Percentiles rank a stretch among this genome's conserved stretches.
These are phyloP conservation scores for Drosophila mauritiana DNA, from an alignment of 1,140 invertebrate species.

Conservation along the genomic window DNA sequence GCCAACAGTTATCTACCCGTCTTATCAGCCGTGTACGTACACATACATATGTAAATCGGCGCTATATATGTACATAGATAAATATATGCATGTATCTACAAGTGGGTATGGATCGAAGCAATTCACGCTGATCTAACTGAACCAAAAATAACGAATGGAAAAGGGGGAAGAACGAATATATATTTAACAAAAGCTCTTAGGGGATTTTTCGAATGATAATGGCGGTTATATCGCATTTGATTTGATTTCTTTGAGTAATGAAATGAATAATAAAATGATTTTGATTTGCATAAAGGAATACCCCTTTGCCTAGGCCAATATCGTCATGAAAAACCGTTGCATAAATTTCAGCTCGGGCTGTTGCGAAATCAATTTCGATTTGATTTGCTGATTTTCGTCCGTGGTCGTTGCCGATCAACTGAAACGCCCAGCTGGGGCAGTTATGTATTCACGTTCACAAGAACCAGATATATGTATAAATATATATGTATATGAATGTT, in stretches of 20 bases:
- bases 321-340: slow-evolving; percentile 40
- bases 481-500: not conserved
- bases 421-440: slow-evolving; percentile 20
- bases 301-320: slow-evolving; percentile 8
- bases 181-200: not conserved
- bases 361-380: slow-evolving; percentile 74
- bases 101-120: slow-evolving; percentile 6
- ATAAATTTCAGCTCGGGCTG: slow-evolving; percentile 54
- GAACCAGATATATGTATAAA: not conserved
- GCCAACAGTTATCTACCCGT: slow-evolving; percentile 62
- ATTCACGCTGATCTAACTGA: slow-evolving; percentile 56
- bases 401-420: slow-evolving; percentile 37
- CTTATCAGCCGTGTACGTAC: slow-evolving; percentile 61
- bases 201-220: too few relatives aligned
- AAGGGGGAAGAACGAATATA: not conserved
- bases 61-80: not conserved
- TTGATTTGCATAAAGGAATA: not conserved
- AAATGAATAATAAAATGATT: too few relatives aligned
- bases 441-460: slow-evolving; percentile 30
- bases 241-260: not conserved
- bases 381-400: slow-evolving; percentile 74
- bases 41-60: slow-evolving; percentile 24
- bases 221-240: too few relatives aligned
- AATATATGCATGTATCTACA: not conserved
- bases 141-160: slow-evolving; percentile 24